These are phyloP conservation scores for Corynorhinus townsendii DNA, from an alignment of 2,113 vertebrate species.

Conservation along the genomic window DNA sequence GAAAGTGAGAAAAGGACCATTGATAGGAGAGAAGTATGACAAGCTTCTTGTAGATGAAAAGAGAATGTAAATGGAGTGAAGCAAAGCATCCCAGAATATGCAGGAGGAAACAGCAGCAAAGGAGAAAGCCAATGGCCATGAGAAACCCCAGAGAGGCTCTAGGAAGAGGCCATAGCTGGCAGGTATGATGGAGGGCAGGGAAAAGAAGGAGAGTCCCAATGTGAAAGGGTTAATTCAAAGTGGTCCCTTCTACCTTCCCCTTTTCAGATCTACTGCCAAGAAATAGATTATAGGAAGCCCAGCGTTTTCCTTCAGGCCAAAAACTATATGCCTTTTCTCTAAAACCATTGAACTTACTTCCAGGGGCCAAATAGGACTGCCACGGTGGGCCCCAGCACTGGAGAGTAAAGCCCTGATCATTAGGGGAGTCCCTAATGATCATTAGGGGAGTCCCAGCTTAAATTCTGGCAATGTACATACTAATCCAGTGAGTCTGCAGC, in stretches of 20 bases:
- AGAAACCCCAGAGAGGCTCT: not conserved
- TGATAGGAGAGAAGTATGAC: not conserved
- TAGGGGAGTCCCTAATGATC: accelerated
- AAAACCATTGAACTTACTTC: not conserved
- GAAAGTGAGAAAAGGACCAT: not conserved
- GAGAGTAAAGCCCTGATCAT: not conserved
- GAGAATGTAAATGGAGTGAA: not conserved
- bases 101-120: not conserved
- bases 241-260: not conserved
- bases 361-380: not conserved
- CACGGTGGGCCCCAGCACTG: not conserved
- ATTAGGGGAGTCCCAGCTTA: not conserved
- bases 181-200: not conserved
- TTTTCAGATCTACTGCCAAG: not conserved
- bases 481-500: not conserved
- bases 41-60: not conserved
- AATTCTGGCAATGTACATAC: not conserved
- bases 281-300: not conserved
- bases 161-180: not conserved
- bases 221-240: not conserved
- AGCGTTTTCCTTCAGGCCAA: not conserved
- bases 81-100: not conserved
- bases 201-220: not conserved
- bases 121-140: not conserved
- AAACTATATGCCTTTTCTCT: not conserved